Conservation (phyloP, 2,888 invertebrate genomes). For the Oxyscelio sp. region DNA sequence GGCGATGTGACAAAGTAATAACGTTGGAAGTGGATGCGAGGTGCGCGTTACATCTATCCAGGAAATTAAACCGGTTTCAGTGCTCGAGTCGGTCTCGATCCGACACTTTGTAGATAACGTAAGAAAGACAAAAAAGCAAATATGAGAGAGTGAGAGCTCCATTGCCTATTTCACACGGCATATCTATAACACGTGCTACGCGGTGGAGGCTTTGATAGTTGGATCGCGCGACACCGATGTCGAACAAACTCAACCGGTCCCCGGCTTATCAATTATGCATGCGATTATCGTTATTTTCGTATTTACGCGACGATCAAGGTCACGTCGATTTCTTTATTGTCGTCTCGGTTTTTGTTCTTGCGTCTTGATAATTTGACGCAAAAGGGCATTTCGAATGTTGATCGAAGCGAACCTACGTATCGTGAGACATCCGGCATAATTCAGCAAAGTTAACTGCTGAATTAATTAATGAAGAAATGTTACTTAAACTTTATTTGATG, state of each 20-base stretch:
- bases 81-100: conserved; percentile 55
- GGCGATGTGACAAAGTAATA: conserved; percentile 65
- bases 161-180: conserved; percentile 30
- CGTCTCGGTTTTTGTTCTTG: too few species aligned
- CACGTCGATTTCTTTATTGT: too few species aligned
- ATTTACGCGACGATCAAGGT: conserved; percentile 41
- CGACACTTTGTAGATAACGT: conserved; percentile 65
- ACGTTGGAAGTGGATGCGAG: conserved; percentile 53
- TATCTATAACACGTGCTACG: conserved; percentile 64
- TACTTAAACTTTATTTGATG: background rate
- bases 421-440: too few species aligned
- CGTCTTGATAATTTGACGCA: too few species aligned
- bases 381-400: too few species aligned
- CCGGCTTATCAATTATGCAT: conserved; percentile 54
- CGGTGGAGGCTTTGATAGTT: conserved; percentile 20
- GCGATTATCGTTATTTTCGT: conserved; percentile 43
- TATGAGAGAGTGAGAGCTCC: conserved; percentile 22
- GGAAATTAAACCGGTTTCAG: conserved; percentile 72
- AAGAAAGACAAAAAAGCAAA: conserved; percentile 54
- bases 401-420: too few species aligned
- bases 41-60: conserved; percentile 66
- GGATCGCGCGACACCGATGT: conserved; percentile 20
- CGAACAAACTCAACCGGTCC: conserved; percentile 37
- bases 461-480: too few species aligned
- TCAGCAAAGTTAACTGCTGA: too few species aligned